Evolutionary conservation across 2,797 vertebrate species (phyloP).

Genomic region (Lithobates sylvaticus): DNA sequence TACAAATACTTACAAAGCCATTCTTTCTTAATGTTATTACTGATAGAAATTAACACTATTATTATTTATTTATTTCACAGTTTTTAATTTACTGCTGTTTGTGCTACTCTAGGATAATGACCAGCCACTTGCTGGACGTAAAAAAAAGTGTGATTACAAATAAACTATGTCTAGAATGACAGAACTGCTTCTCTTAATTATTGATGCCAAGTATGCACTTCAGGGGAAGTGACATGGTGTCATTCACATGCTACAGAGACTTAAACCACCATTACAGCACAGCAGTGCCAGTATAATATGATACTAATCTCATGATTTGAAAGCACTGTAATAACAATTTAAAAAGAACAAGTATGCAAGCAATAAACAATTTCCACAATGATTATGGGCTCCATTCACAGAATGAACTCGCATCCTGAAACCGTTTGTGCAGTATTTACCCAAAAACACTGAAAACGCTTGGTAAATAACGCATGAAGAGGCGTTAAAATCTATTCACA

Average conservation of each 20-base stretch:
- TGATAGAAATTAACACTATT: too few relatives aligned
- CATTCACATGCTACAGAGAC: background rate
- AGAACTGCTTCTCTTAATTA: slow-evolving; percentile 8
- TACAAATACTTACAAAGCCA: too few relatives aligned
- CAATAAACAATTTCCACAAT: background rate
- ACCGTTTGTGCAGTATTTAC: too few relatives aligned
- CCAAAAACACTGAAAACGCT: too few relatives aligned
- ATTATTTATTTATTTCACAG: too few relatives aligned
- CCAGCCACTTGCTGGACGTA: background rate
- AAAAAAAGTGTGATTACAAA: background rate
- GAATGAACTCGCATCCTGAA: too few relatives aligned
- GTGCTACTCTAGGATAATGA: background rate
- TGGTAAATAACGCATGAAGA: too few relatives aligned
- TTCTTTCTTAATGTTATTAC: too few relatives aligned
- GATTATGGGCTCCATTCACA: too few relatives aligned
- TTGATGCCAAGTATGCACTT: slow-evolving; percentile 19
- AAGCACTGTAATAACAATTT: background rate
- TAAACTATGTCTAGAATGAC: slow-evolving; percentile 19
- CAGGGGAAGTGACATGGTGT: slow-evolving; percentile 10
- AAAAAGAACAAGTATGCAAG: background rate
- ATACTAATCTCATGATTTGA: slow-evolving; percentile 1
- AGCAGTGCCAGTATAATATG: background rate
- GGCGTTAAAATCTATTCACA: too few relatives aligned
- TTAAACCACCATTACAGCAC: background rate
- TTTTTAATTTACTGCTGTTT: background rate